phyloP scores from a whole-genome alignment of 2,797 vertebrate genomes.

The Sebastes taczanowskii region DNA sequence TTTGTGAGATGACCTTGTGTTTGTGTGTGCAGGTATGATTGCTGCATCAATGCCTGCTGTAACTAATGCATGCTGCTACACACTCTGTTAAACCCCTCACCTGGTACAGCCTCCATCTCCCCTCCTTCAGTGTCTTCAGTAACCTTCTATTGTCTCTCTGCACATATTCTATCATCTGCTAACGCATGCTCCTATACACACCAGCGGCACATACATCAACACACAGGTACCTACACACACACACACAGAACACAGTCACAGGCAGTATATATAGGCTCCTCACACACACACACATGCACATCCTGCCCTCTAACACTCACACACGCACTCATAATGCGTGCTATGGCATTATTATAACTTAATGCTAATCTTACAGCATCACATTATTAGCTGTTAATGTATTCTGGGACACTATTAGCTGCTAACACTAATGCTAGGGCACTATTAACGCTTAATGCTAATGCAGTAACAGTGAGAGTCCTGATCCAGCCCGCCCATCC shows the following conservation, averaged over 20 bases:
- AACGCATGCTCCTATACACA: conserved; percentile 36
- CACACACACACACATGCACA: neutral
- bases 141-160: conserved; percentile 68
- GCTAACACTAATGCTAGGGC: conserved; percentile 73
- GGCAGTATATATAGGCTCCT: neutral
- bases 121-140: conserved; percentile 48
- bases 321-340: conserved; percentile 37
- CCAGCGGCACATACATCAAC: conserved; percentile 8
- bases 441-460: conserved; percentile 77
- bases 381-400: conserved; percentile 75
- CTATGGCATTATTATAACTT: conserved; percentile 64
- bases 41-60: conserved; percentile 20
- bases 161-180: conserved; percentile 47
- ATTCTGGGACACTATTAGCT: conserved; percentile 80
- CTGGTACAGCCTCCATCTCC: conserved; percentile 46
- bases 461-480: conserved; percentile 78
- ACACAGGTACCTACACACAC: conserved; percentile 19
- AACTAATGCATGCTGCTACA: conserved; percentile 66
- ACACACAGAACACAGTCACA: neutral
- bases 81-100: conserved; percentile 66
- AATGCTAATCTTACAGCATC: conserved; percentile 75
- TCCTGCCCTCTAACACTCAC: conserved; percentile 13
- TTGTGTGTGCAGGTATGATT: conserved; percentile 9
- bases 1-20: conserved; percentile 56
- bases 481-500: conserved; percentile 77